phyloP scores from a whole-genome alignment of 2,113 vertebrate genomes.

The Larimichthys polyactis region DNA sequence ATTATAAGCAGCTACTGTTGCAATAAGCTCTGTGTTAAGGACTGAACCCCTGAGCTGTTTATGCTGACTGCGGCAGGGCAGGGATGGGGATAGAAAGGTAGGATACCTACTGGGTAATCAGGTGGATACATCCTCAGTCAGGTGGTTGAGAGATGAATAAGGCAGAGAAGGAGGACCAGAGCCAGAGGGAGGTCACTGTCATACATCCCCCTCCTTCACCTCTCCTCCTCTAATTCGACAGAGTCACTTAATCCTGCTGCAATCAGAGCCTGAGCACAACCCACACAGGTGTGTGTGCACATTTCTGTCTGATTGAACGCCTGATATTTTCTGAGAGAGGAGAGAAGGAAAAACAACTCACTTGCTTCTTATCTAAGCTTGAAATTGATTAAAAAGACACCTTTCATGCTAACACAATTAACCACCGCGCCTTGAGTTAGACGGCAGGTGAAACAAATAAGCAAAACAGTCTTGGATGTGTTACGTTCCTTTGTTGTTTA shows the following conservation, averaged over 20 bases:
- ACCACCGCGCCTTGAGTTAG: slow-evolving; percentile 5
- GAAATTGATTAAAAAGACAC: slow-evolving; percentile 35
- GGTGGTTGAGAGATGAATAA: background rate
- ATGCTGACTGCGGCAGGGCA: background rate
- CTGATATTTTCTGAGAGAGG: slow-evolving; percentile 30
- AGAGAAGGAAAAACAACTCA: slow-evolving; percentile 3
- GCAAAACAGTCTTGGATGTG: background rate
- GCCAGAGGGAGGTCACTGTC: slow-evolving; percentile 24
- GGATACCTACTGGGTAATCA: slow-evolving; percentile 29
- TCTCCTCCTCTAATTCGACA: background rate
- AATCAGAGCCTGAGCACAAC: background rate
- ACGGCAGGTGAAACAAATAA: slow-evolving; percentile 17
- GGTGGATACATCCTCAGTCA: slow-evolving; percentile 22
- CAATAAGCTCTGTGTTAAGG: slow-evolving; percentile 3
- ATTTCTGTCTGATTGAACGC: slow-evolving; percentile 6
- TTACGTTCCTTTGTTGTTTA: background rate
- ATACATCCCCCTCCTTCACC: slow-evolving; percentile 12
- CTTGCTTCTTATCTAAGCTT: slow-evolving; percentile 16
- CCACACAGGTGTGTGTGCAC: background rate
- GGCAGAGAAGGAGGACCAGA: background rate
- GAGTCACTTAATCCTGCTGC: background rate
- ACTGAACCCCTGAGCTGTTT: slow-evolving; percentile 6
- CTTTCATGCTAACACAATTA: slow-evolving; percentile 25
- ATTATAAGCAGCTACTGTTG: slow-evolving; percentile 21
- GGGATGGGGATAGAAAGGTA: slow-evolving; percentile 9